Evolutionary conservation across 2,797 vertebrate species (phyloP).

Genomic region (Leucoraja ocellata): DNA sequence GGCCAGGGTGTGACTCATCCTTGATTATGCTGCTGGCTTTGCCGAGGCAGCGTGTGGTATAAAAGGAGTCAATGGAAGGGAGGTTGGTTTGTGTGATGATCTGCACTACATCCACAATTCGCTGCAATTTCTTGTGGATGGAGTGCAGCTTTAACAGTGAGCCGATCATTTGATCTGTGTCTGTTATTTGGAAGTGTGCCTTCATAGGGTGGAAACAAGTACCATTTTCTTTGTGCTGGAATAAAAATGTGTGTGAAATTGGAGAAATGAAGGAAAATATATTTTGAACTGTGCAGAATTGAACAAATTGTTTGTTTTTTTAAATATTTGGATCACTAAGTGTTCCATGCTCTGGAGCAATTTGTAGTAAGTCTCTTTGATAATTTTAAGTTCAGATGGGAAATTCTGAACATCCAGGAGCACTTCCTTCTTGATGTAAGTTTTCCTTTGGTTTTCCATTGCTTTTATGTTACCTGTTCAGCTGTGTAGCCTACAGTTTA

Average conservation of each 20-base stretch:
- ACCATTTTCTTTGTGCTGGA: neutral
- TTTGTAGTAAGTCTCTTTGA: neutral
- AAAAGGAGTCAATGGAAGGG: no score
- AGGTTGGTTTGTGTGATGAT: no score
- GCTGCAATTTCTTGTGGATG: no score
- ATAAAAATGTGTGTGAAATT: neutral
- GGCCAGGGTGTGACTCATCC: no score
- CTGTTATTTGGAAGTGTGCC: neutral
- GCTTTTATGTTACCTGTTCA: neutral
- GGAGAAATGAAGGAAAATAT: neutral
- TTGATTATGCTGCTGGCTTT: no score
- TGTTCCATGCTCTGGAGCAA: neutral
- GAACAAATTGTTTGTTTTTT: neutral
- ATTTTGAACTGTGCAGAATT: neutral
- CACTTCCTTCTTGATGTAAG: neutral
- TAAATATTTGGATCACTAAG: neutral
- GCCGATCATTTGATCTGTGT: no score
- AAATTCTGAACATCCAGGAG: neutral
- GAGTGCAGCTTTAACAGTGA: no score
- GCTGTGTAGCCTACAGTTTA: neutral
- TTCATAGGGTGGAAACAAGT: neutral
- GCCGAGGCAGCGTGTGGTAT: no score
- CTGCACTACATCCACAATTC: no score
- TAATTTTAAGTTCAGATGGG: neutral
- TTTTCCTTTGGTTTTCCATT: neutral